A percentile compares a stretch with the other conserved stretches of the same genome.
These are phyloP conservation scores for Corythornis cristatus DNA, from an alignment of 2,113 vertebrate species.

Conservation along the genomic window DNA sequence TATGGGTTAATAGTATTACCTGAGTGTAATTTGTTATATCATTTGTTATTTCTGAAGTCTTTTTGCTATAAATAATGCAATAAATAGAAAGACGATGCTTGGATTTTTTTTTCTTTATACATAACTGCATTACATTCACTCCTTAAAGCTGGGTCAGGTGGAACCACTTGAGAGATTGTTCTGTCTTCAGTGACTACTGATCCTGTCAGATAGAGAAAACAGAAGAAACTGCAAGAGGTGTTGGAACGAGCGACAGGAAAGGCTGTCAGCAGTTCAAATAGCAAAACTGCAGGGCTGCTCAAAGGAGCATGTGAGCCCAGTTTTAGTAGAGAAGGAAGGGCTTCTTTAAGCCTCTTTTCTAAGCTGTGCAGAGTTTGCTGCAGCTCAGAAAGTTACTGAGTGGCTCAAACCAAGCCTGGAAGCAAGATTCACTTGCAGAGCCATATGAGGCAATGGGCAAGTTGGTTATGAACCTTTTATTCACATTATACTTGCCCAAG, in stretches of 20 bases:
- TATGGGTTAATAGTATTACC: neutral
- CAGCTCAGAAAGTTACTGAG: neutral
- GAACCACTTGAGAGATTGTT: neutral
- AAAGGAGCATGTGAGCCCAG: neutral
- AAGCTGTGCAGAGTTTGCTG: neutral
- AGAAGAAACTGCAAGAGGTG: neutral
- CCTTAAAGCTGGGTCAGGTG: neutral
- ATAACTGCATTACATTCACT: neutral
- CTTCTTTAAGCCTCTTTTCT: neutral
- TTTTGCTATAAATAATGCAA: neutral
- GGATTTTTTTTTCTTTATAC: neutral
- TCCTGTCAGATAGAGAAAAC: neutral
- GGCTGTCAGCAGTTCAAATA: neutral
- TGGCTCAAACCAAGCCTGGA: neutral
- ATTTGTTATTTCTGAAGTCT: neutral
- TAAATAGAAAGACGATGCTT: neutral
- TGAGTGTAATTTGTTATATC: neutral
- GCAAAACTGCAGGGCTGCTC: neutral
- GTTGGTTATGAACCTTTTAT: neutral
- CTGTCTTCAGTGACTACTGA: neutral
- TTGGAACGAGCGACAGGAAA: neutral
- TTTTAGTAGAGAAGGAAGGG: neutral
- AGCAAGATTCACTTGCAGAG: neutral
- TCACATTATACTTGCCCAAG: neutral
- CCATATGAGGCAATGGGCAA: neutral